Conservation (phyloP, 2,797 vertebrate species). For the Tragelaphus eurycerus region DNA sequence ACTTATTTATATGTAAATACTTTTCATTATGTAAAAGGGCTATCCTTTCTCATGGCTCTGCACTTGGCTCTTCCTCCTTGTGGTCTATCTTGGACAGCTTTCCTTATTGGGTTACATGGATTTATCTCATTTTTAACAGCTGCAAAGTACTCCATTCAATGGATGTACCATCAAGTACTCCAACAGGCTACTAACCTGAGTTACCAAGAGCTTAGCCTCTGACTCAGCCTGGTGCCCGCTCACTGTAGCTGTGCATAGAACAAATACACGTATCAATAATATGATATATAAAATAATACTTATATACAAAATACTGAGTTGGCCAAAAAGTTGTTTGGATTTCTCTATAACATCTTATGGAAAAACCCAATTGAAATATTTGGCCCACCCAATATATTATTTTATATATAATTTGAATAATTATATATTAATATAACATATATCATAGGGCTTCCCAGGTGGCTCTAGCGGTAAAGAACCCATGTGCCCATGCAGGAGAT, state of each 20-base stretch:
- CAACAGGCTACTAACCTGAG: background rate
- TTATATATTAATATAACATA: background rate
- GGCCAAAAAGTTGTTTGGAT: background rate
- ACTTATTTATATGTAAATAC: background rate
- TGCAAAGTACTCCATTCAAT: background rate
- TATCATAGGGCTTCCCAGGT: background rate
- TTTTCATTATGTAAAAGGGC: background rate
- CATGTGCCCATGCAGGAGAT: background rate
- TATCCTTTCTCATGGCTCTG: background rate
- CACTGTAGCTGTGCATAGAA: too few relatives aligned
- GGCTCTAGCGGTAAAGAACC: background rate
- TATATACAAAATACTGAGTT: background rate
- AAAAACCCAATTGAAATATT: background rate
- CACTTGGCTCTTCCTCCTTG: background rate
- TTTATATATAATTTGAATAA: background rate
- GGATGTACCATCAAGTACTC: rapidly evolving
- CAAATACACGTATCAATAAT: background rate
- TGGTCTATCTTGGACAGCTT: background rate
- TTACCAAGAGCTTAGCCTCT: background rate
- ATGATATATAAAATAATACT: background rate
- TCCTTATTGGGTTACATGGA: background rate
- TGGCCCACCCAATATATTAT: background rate
- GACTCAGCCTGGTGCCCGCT: background rate
- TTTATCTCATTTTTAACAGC: background rate
- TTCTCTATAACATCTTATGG: background rate